phyloP scores from a whole-genome alignment of 1,140 invertebrate genomes.

The Ridgeia piscesae region DNA sequence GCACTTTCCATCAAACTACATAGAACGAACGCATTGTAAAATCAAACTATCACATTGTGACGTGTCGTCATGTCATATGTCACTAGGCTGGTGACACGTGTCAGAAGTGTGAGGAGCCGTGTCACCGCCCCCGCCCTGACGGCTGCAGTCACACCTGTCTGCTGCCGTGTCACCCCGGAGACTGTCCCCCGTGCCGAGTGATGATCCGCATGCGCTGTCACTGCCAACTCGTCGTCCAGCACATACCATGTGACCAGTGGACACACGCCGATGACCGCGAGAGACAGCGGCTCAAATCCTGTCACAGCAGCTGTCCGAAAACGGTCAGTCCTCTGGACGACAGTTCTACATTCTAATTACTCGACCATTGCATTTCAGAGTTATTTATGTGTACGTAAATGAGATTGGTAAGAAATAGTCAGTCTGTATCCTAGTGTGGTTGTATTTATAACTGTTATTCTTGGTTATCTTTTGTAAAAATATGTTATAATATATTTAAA shows the following conservation, averaged over 20 bases:
- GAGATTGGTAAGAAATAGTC: too few relatives aligned
- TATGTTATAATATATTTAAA: too few relatives aligned
- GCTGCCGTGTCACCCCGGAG: constrained; percentile 72
- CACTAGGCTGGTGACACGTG: constrained; percentile 64
- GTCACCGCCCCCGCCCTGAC: constrained; percentile 67
- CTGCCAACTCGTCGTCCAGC: constrained; percentile 74
- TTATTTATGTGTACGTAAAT: too few relatives aligned
- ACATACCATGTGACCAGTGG: constrained; percentile 72
- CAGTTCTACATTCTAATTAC: too few relatives aligned
- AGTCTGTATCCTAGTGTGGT: constrained; percentile 34
- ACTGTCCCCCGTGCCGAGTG: constrained; percentile 67
- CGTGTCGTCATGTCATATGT: too few relatives aligned
- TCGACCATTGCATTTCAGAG: too few relatives aligned
- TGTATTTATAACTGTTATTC: too few relatives aligned
- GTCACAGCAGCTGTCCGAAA: constrained; percentile 83
- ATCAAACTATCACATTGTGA: too few relatives aligned
- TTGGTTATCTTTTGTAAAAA: too few relatives aligned
- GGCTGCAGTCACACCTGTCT: constrained; percentile 80
- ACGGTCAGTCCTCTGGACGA: too few relatives aligned
- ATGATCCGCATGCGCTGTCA: constrained; percentile 76
- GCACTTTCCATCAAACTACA: too few relatives aligned
- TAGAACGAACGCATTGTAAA: too few relatives aligned
- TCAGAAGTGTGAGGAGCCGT: constrained; percentile 72
- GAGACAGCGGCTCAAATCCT: constrained; percentile 66
- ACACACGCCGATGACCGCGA: constrained; percentile 59